A percentile compares a stretch with the other conserved stretches of the same genome.
Conservation (phyloP, 2,113 vertebrate genomes). For the Pithys albifrons region DNA sequence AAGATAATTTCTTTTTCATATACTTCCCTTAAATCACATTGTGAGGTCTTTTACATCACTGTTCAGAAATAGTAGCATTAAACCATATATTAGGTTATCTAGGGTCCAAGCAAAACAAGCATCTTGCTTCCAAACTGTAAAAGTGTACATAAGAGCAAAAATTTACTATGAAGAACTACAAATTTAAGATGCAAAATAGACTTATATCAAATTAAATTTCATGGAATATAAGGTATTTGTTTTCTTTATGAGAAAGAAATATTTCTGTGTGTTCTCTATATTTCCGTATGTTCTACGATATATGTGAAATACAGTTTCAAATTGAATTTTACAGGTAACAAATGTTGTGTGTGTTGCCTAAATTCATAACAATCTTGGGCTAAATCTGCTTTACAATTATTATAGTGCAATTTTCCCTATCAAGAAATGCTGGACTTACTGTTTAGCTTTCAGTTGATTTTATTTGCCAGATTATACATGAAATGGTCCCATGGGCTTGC, state of each 20-base stretch:
- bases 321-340: constrained; percentile 30
- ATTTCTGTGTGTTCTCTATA: background rate
- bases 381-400: constrained; percentile 67
- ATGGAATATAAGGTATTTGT: background rate
- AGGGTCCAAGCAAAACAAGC: background rate
- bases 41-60: background rate
- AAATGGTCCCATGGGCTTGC: constrained; percentile 80
- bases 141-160: background rate
- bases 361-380: constrained; percentile 56
- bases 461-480: constrained; percentile 76
- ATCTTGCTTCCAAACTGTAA: background rate
- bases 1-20: background rate
- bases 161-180: background rate
- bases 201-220: background rate
- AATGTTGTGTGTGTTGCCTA: background rate
- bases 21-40: background rate
- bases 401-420: constrained; percentile 63
- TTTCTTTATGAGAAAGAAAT: background rate
- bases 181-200: background rate
- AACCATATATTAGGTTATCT: background rate
- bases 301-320: background rate
- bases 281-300: background rate
- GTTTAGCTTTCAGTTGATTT: constrained; percentile 78
- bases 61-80: background rate
- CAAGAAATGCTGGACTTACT: constrained; percentile 67